Base-by-base conservation (phyloP, 2,797 vertebrate species). In the Pseudocheirus occidentalis region DNA sequence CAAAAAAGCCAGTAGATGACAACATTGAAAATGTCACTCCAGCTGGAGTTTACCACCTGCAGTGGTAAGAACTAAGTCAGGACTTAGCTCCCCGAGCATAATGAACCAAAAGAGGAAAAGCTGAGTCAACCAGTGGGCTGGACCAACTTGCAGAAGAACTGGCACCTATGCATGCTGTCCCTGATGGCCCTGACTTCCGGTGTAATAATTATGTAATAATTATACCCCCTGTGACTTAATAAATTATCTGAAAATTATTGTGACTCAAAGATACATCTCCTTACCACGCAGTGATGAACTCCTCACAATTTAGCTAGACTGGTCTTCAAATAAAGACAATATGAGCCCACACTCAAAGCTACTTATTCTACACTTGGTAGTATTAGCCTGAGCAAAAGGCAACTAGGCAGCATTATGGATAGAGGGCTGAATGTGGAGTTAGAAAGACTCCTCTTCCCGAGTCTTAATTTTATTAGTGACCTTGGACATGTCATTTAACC, bases 41-140 rank as follows among this genome's bases (percentile, higher is more conserved):
- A 0, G 2, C 40, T 3, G 54, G 34, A 81, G 94, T 98, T 99
- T 99, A 99, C 56, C 7, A 99, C 99, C 99, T 98, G 94, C 91
- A 95, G 92, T 97, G 90, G 89, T 94, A 90, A 62, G 57, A 98
- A 98, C 98, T 99, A 99, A 99, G 99, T 99, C 99, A 91, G 99
- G 99, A 98, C 99, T 99, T 99, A 99, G 98, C 98, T 96, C 98
- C 97, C 98, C 18, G 97, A 99, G 98, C 99, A 99, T 99, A 99
- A 99, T 97, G 97, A 40, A 96, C 34, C n/a, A 92, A 55, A 62
- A 11, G 92, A 57, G 95, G 96, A 96, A 97, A 92, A 92, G 98
- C 98, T 98, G 98, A 98, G 93, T 98, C 98, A 98, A 97, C 24
- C 53, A 28, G 56, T 18, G 81, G 34, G 58, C 91, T 29, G 55